Conservation (phyloP, 2,113 vertebrate species). For the Eudyptes chrysolophus region DNA sequence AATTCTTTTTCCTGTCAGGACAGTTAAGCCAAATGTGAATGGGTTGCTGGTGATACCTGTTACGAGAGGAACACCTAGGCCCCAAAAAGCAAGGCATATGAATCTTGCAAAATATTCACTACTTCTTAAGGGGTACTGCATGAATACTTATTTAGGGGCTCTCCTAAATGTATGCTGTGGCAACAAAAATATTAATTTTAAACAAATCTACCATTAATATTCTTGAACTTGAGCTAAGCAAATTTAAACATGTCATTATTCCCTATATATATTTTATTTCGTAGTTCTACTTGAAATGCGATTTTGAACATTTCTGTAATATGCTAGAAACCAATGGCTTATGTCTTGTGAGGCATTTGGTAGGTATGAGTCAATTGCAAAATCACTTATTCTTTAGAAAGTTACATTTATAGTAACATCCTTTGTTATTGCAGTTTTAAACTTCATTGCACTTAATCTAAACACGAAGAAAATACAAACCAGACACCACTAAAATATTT, state of each 20-base stretch:
- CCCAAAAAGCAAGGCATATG: not conserved
- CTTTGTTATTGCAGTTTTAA: constrained; percentile 61
- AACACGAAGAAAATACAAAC: constrained; percentile 69
- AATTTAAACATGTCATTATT: not conserved
- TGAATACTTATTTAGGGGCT: not conserved
- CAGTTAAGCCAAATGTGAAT: not conserved
- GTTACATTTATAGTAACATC: constrained; percentile 55
- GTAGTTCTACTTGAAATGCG: not conserved
- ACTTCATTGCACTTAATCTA: constrained; percentile 60
- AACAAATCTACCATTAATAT: not conserved
- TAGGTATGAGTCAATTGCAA: constrained; percentile 42
- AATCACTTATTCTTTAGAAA: constrained; percentile 45
- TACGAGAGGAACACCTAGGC: not conserved
- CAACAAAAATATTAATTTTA: not conserved
- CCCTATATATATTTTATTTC: not conserved
- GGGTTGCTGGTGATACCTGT: not conserved
- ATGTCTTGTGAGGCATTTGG: not conserved
- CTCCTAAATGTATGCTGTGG: not conserved
- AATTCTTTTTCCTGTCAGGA: not conserved
- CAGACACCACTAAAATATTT: constrained; percentile 71
- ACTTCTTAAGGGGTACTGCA: not conserved
- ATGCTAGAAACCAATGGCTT: not conserved
- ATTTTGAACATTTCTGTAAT: not conserved
- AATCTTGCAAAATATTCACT: not conserved
- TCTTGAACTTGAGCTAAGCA: not conserved